Evolutionary conservation across 2,797 vertebrate species (phyloP), one percentile per base, ranked within the genome.

Genomic region (Acridotheres tristis): DNA sequence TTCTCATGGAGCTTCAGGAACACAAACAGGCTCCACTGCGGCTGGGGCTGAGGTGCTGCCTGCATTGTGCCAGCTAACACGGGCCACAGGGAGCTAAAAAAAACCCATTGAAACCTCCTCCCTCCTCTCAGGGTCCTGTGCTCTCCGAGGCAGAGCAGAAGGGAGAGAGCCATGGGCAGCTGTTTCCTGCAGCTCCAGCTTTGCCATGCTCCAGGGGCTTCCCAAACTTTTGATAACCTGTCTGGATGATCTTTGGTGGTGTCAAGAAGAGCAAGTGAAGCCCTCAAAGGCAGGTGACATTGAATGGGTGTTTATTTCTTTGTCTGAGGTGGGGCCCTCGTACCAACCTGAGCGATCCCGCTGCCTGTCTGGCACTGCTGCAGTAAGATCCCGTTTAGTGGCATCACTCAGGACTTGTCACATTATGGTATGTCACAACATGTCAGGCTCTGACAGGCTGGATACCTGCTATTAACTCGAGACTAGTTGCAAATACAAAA

Each of bases 361-460:
- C 43, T 84, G 84, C n/a, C 84, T 92, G 84, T 48, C 95, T 97
- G 95, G 96, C 93, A 87, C 55, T 12, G 93, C 67, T 3, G 89
- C 84, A 57, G 61, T 0, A 23, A 62, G 87, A 96, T 95, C 94
- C 89, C 29, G 5, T 89, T 97, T 95, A 89, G 95, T 96, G 96
- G 94, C 95, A 96, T 95, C 96, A 89, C 90, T 96, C 96, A 95
- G 94, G 96, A 96, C 96, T 97, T 92, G 96, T 96, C 96, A 91
- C 34, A 89, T 93, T 91, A 90, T 3, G 9, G 83, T 3, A 69
- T 97, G 97, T 97, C 96, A 96, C 93, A 96, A 95, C 97, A 96
- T 96, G 97, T 97, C 95, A 97, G 96, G 68, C 83, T 93, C 95
- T 96, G 97, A 97, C 97, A 97, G 96, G 90, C 95, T 94, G 96